Percentiles rank a stretch among this genome's conserved stretches.
Conservation (phyloP, 2,888 invertebrate genomes). For the Pinctada fucata region DNA sequence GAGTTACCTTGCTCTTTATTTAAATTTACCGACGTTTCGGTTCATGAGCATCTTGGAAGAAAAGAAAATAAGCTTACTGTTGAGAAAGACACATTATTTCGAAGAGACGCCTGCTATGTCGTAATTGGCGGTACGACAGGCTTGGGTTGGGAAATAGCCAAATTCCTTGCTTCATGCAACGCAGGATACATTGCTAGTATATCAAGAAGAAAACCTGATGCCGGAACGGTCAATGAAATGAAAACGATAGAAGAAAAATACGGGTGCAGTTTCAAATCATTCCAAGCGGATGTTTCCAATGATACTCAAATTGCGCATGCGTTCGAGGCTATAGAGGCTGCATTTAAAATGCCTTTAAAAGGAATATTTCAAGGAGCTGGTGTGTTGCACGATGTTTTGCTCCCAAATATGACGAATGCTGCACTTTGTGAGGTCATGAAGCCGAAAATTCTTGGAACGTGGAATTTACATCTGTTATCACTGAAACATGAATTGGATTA, state of each 20-base stretch:
- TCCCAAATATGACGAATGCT: slow-evolving; percentile 44
- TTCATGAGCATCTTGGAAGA: too few species aligned
- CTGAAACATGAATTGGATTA: slow-evolving; percentile 49
- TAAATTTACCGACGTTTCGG: too few species aligned
- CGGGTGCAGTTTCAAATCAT: too few species aligned
- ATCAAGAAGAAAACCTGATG: slow-evolving; percentile 37
- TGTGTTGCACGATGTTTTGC: slow-evolving; percentile 42
- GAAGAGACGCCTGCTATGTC: slow-evolving; percentile 44
- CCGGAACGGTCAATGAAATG: too few species aligned
- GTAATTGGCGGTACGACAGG: slow-evolving; percentile 60
- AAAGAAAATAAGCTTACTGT: background rate
- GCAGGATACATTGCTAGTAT: slow-evolving; percentile 52
- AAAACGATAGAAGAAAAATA: too few species aligned
- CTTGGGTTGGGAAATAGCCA: slow-evolving; percentile 56
- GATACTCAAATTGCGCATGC: too few species aligned
- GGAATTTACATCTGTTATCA: slow-evolving; percentile 59
- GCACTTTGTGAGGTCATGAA: slow-evolving; percentile 30
- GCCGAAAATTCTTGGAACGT: slow-evolving; percentile 54
- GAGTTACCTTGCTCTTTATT: background rate
- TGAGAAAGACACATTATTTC: slow-evolving; percentile 23
- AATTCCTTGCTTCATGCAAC: slow-evolving; percentile 44
- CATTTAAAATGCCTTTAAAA: slow-evolving; percentile 27
- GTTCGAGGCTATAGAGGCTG: too few species aligned
- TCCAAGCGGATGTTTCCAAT: too few species aligned
- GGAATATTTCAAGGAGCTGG: slow-evolving; percentile 60